These are phyloP conservation scores for Neocloeon triangulifer DNA, from an alignment of 1,140 invertebrate genomes.

Conservation along the genomic window DNA sequence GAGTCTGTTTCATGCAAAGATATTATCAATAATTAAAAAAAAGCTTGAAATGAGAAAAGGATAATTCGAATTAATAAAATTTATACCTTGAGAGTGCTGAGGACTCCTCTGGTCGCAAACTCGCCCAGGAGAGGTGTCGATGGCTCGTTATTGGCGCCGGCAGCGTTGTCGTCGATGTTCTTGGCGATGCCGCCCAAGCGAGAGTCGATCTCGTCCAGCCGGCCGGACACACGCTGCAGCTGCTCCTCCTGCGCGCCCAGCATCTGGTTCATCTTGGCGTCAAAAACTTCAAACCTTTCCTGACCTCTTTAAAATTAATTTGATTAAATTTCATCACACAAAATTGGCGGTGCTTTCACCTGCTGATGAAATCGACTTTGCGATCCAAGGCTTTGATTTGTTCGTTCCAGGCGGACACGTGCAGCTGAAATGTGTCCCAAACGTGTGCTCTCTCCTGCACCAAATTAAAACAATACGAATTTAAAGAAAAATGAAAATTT, in stretches of 20 bases:
- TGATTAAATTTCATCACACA: not conserved
- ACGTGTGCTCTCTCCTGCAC: conserved; percentile 19
- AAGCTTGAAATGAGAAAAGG: no score
- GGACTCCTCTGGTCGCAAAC: conserved; percentile 14
- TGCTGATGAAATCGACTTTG: conserved; percentile 21
- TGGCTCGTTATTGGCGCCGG: not conserved
- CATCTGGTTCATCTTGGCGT: conserved; percentile 14
- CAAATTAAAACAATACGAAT: no score
- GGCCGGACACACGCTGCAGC: no score
- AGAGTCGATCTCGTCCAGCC: no score
- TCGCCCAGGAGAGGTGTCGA: conserved; percentile 7
- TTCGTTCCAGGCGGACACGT: conserved; percentile 22
- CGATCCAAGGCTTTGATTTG: conserved; percentile 21
- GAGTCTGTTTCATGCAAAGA: no score
- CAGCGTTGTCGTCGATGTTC: no score
- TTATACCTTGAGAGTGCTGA: conserved; percentile 15
- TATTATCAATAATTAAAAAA: no score
- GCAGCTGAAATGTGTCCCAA: conserved; percentile 22
- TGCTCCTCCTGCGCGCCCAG: no score
- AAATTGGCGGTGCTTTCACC: conserved; percentile 10
- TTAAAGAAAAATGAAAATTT: no score
- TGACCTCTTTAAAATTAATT: conserved; percentile 15
- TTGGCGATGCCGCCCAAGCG: no score
- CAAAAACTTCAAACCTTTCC: conserved; percentile 15
- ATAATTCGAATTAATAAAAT: no score